These are phyloP conservation scores for Noctilio leporinus DNA, from an alignment of 2,113 vertebrate genomes.

Conservation along the genomic window DNA sequence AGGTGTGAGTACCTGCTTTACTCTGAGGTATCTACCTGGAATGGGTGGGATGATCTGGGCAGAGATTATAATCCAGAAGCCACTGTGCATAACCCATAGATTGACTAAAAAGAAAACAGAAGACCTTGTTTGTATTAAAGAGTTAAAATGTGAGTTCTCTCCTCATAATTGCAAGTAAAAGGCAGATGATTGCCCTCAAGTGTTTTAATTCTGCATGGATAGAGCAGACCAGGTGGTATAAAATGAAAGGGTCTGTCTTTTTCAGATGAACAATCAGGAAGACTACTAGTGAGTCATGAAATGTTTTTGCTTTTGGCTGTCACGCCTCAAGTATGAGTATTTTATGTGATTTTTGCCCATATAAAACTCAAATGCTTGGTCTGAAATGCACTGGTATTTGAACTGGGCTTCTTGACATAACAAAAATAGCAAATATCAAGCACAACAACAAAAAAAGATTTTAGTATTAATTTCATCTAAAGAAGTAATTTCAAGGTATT, in stretches of 20 bases:
- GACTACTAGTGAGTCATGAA: background rate
- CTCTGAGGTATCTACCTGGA: background rate
- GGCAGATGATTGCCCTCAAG: background rate
- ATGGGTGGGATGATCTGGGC: background rate
- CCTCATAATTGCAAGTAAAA: background rate
- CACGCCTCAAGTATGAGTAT: background rate
- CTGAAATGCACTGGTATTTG: background rate
- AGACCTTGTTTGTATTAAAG: background rate
- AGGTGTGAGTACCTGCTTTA: background rate
- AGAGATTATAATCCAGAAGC: background rate
- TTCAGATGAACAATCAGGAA: background rate
- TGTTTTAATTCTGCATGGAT: background rate
- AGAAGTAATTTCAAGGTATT: background rate
- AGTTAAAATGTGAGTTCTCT: background rate
- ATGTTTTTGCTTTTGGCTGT: background rate
- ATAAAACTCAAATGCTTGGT: background rate
- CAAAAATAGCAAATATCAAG: constrained; percentile 15
- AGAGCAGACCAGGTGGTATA: background rate
- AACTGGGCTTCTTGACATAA: background rate
- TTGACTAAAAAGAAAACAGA: background rate
- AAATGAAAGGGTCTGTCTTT: background rate
- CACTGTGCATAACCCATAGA: background rate
- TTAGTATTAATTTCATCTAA: constrained; percentile 9
- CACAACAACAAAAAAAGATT: background rate
- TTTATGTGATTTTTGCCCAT: background rate